Percentiles rank a stretch among this genome's conserved stretches.
Evolutionary conservation across 2,797 vertebrate genomes (phyloP).

Genomic region (Melanotaenia parkinsoni): DNA sequence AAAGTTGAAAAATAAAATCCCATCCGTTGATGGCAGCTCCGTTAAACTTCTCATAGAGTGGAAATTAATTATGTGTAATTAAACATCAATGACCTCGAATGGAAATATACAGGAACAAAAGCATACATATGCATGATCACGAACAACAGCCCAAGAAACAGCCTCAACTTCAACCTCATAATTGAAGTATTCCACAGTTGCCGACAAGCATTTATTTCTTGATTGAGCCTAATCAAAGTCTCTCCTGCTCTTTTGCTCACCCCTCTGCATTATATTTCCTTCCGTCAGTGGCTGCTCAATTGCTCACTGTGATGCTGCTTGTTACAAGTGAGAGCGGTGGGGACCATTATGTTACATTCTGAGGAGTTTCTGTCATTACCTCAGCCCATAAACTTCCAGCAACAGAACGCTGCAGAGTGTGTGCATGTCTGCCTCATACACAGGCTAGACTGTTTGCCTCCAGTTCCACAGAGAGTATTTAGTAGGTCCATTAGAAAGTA

Average conservation of each 20-base stretch:
- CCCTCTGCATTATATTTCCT: constrained; percentile 24
- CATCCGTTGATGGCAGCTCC: too few relatives aligned
- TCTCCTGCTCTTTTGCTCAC: constrained; percentile 11
- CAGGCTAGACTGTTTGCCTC: constrained; percentile 28
- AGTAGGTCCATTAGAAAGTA: constrained; percentile 45
- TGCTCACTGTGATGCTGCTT: constrained; percentile 39
- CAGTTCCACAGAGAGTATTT: constrained; percentile 47
- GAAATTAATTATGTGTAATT: not conserved
- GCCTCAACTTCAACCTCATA: constrained; percentile 3
- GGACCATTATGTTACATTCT: constrained; percentile 46
- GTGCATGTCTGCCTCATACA: constrained; percentile 29
- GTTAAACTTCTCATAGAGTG: not conserved
- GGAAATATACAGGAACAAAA: not conserved
- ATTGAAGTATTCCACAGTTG: not conserved
- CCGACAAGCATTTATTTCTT: constrained; percentile 6
- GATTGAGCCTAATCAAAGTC: constrained; percentile 30
- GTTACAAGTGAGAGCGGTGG: constrained; percentile 51
- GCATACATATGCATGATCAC: constrained; percentile 1
- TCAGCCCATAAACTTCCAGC: constrained; percentile 59
- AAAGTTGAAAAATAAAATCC: too few relatives aligned
- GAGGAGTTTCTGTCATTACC: constrained; percentile 57
- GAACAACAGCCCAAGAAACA: constrained; percentile 12
- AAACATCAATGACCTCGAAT: not conserved
- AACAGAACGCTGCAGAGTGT: constrained; percentile 39
- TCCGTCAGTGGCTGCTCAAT: constrained; percentile 27